Evolutionary conservation across 2,797 vertebrate genomes (phyloP).

Genomic region (Lacerta bilineata): DNA sequence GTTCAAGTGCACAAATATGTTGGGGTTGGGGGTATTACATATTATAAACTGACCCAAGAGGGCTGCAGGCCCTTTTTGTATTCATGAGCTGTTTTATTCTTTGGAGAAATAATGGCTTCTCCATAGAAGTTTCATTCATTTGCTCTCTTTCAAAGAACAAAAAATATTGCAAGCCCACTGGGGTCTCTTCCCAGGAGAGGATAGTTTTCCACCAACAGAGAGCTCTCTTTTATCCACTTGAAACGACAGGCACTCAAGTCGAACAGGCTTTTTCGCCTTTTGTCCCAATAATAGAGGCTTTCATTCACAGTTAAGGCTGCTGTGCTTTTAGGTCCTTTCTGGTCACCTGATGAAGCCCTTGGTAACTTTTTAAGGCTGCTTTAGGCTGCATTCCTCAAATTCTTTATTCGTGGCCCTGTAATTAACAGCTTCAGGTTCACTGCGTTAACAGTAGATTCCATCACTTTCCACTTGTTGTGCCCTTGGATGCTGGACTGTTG

Average conservation of each 20-base stretch:
- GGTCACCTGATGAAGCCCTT: constrained; percentile 78
- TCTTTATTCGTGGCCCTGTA: constrained; percentile 80
- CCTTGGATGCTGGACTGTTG: constrained; percentile 32
- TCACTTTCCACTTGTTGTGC: constrained; percentile 53
- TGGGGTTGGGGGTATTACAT: neutral
- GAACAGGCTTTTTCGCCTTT: constrained; percentile 67
- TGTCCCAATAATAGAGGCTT: constrained; percentile 67
- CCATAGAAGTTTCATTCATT: constrained; percentile 40
- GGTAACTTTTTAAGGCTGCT: constrained; percentile 73
- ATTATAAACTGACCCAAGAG: neutral
- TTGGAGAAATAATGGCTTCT: constrained; percentile 33
- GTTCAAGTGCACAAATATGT: neutral
- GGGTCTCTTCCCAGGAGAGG: constrained; percentile 65
- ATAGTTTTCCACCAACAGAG: constrained; percentile 79
- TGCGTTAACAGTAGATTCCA: constrained; percentile 80
- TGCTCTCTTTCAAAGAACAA: constrained; percentile 49
- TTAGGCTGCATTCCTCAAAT: constrained; percentile 90
- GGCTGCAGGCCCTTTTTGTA: constrained; percentile 30
- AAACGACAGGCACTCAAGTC: constrained; percentile 65
- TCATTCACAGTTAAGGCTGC: constrained; percentile 72
- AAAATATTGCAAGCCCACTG: constrained; percentile 12
- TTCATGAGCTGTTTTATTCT: neutral
- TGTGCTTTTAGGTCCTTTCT: constrained; percentile 50
- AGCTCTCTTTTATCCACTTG: constrained; percentile 70
- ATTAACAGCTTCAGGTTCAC: constrained; percentile 85